phyloP scores from a whole-genome alignment of 2,113 vertebrate genomes.

The Okapia johnstoni region DNA sequence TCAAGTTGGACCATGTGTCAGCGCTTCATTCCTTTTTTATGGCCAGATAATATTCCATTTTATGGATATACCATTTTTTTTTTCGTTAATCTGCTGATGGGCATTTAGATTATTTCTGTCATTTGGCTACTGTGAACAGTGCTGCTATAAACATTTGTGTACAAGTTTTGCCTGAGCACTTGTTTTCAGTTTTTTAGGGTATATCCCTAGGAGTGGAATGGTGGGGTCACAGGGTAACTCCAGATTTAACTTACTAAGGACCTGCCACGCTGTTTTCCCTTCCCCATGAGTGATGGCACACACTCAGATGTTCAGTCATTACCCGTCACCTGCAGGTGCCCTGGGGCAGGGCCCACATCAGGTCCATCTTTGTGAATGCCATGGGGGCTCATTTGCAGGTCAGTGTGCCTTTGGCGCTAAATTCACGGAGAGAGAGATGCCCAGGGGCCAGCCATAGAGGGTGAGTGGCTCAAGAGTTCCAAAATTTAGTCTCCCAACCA shows the following conservation, averaged over 20 bases:
- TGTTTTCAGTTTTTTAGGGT: not conserved
- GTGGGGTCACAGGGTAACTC: not conserved
- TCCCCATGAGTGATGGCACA: accelerated
- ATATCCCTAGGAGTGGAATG: not conserved
- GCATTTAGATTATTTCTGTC: no score
- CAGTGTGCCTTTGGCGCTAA: not conserved
- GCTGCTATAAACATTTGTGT: not conserved
- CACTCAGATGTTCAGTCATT: not conserved
- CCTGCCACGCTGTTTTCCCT: no score
- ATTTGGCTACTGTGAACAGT: not conserved
- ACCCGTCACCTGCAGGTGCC: not conserved
- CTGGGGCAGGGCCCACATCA: not conserved
- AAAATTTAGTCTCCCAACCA: not conserved
- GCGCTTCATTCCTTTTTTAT: not conserved
- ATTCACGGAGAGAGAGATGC: not conserved
- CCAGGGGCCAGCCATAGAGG: not conserved
- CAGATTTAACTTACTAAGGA: not conserved
- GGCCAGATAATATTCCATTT: not conserved
- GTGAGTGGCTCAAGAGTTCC: not conserved
- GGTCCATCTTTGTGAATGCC: not conserved
- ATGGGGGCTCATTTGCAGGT: not conserved
- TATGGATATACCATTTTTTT: not conserved
- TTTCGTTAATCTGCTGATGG: not conserved
- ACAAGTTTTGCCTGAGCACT: not conserved
- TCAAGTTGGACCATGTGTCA: not conserved